Evolutionary conservation across 2,888 invertebrate genomes (phyloP), one percentile per base, ranked within the genome.

Genomic region (Scelioninae gen. 1): DNA sequence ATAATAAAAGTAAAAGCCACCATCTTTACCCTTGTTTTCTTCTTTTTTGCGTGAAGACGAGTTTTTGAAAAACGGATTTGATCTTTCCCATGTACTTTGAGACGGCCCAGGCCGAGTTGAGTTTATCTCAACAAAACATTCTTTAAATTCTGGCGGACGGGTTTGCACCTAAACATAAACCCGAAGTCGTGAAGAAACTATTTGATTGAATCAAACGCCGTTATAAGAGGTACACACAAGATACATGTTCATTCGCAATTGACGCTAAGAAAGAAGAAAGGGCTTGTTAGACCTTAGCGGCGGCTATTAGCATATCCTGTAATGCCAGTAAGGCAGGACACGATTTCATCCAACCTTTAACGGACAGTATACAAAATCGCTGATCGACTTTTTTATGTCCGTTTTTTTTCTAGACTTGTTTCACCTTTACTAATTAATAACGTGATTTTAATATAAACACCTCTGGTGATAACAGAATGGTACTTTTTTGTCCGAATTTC

Each of bases 291-390:
- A 69, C 76, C 47, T 79, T 62, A 53, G 53, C 60, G 74, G 66
- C 71, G 78, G 16, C 29, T 58, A 91, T 91, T 91, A 89, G 86
- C 91, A 91, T 92, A 91, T 91, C 91, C 89, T 87, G 91, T 89
- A 90, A 85, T 88, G 90, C 91, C 88, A 90, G 91, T 91, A 90
- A 89, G 86, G 90, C 90, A 89, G 88, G 86, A 87, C 89, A 86
- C 88, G n/a, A 85, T 82, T 85, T 15, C 43, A 34, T 5, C 76
- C 84, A 82, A 77, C 63, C 87, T 87, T 89, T 88, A 91, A 92
- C 91, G 91, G 91, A 90, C 89, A 85, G 83, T 77, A 84, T 85
- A 87, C 47, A 15, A 89, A 90, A 90, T 90, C 87, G 83, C 87
- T 88, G 88, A 90, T 90, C 87, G 88, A 85, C 86, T 86, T 87